Base-by-base conservation (phyloP, 1,140 invertebrate genomes). In the Zaprionus lachaisei region DNA sequence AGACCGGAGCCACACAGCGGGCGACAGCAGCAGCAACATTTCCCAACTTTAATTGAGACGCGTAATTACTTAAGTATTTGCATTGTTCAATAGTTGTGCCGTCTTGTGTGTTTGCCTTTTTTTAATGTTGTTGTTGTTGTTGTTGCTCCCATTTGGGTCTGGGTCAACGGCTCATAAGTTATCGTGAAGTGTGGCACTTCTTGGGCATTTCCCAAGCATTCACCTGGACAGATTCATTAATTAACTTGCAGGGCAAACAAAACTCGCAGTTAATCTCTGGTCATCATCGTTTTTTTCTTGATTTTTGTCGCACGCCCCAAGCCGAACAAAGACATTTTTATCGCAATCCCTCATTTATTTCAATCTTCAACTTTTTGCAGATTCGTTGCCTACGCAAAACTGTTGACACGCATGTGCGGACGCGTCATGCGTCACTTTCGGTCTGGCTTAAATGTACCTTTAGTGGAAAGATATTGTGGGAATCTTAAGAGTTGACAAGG, bases 101-200 rank as follows among this genome's bases (percentile, higher is more conserved):
- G 63, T 20, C 34, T 6, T 61, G 37, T 58, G 22, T 31, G 55
- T 66, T 57, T 67, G 26, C 15, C 26, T 44, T 72, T 54, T 77
- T 73, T 79, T 73, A 56, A 12, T 26, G 69, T 57, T 74, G 55
- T 65, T 60, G n/a, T 72, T 67, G 64, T 20, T 26, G 69, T 57
- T 79, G 55, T 62, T 38, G n/a, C 41, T 49, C 76, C 38, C 72
- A 85, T 89, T 80, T 89, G 78, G 80, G 84, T 87, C 84, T 89
- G 64, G 81, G 83, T 79, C 83, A 81, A 49, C 56, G 63, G 77
- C 80, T 83, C 74, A 80, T 80, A 72, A 73, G 60, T 28, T 34
- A 24, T 62, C 79, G 76, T 72, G 77, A 58, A 82, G 70, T 55
- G 72, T 72, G 78, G n/a, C 55, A 71, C 55, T 37, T 65, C 56